Percentiles rank a stretch among this genome's conserved stretches.
Evolutionary conservation across 2,888 invertebrate species (phyloP).

Genomic region (Hydroisotoma schaefferi): DNA sequence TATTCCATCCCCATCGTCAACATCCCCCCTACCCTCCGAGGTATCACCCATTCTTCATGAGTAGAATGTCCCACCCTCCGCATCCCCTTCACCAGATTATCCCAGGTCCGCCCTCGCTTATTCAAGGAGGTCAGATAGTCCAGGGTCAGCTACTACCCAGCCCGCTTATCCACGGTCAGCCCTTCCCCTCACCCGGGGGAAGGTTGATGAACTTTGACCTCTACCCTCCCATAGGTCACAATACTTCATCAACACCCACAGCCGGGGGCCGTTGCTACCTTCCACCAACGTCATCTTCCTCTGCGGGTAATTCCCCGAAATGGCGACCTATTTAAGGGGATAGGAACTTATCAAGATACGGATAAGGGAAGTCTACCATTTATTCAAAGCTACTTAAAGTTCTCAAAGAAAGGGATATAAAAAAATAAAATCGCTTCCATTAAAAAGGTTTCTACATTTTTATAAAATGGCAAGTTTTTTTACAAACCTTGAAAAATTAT

Average conservation of each 20-base stretch:
- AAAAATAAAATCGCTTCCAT: no score
- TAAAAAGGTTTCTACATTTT: no score
- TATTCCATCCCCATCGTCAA: background rate
- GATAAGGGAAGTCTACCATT: background rate
- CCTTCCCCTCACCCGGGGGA: background rate
- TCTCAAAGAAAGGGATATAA: no score
- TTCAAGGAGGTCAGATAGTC: background rate
- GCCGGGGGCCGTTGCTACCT: slow-evolving; percentile 13
- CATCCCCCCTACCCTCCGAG: slow-evolving; percentile 7
- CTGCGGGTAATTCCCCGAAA: no score
- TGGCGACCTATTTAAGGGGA: background rate
- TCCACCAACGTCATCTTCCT: slow-evolving; percentile 6
- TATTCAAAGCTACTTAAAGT: no score
- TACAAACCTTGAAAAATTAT: no score
- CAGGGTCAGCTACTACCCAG: background rate
- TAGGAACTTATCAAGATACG: background rate
- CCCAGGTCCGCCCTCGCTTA: background rate
- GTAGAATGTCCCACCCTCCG: slow-evolving; percentile 2
- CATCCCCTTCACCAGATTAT: slow-evolving; percentile 10
- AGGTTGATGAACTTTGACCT: background rate
- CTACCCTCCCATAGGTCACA: background rate
- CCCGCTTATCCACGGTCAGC: background rate
- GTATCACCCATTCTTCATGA: slow-evolving; percentile 9
- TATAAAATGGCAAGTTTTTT: no score
- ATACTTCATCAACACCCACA: slow-evolving; percentile 5